These are phyloP conservation scores for Gallinago media DNA, from an alignment of 2,113 vertebrate species.

Conservation along the genomic window DNA sequence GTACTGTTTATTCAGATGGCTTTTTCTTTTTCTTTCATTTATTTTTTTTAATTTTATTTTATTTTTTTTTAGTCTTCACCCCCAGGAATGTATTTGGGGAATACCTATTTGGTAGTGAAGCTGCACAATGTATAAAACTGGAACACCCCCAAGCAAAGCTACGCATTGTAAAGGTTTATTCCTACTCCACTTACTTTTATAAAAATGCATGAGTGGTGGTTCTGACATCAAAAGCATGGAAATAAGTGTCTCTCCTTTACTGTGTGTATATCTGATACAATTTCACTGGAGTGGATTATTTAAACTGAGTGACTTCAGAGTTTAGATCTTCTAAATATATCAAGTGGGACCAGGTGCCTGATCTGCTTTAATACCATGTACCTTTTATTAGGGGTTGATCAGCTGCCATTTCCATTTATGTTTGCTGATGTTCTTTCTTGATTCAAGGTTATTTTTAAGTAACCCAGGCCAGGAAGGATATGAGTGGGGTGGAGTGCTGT, in stretches of 20 bases:
- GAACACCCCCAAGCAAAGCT: neutral
- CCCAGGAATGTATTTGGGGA: neutral
- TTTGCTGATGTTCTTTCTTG: conserved; percentile 62
- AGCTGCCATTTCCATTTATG: conserved; percentile 55
- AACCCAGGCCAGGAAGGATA: conserved; percentile 78
- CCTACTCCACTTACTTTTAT: neutral
- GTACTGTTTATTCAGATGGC: neutral
- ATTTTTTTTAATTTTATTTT: too few relatives aligned
- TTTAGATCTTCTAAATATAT: conserved; percentile 53
- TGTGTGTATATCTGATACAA: neutral
- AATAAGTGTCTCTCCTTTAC: neutral
- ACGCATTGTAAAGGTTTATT: neutral
- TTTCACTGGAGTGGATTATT: neutral
- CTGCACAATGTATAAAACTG: neutral
- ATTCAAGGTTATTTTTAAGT: conserved; percentile 73
- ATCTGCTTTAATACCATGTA: conserved; percentile 11
- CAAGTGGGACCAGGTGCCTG: neutral
- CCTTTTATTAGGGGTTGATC: conserved; percentile 11
- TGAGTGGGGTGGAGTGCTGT: conserved; percentile 65
- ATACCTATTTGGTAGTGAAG: neutral
- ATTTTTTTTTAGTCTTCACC: neutral
- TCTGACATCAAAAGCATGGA: neutral
- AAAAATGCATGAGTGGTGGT: neutral
- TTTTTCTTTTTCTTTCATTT: neutral
- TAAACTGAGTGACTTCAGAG: conserved; percentile 25